phyloP scores from a whole-genome alignment of 2,888 invertebrate species.

The Meganola albula region DNA sequence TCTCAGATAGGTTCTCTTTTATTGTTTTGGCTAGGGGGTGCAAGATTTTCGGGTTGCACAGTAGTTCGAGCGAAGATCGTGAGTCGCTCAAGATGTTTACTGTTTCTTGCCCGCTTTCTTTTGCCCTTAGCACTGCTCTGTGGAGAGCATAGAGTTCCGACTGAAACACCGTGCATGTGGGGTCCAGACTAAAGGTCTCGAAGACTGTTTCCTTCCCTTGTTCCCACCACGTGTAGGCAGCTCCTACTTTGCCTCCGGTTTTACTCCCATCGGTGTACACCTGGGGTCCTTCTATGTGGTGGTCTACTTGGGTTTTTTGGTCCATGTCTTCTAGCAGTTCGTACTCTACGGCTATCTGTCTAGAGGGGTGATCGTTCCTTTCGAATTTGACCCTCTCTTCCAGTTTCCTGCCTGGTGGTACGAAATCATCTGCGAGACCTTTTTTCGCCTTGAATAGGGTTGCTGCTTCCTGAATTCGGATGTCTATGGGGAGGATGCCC shows the following conservation, averaged over 20 bases:
- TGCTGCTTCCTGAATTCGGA: neutral
- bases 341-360: neutral
- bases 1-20: neutral
- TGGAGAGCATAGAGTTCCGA: slow-evolving; percentile 2
- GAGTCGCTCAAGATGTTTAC: slow-evolving; percentile 5
- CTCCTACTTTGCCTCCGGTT: slow-evolving; percentile 1
- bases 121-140: neutral
- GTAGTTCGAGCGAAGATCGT: slow-evolving; percentile 8
- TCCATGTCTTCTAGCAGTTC: slow-evolving; percentile 5
- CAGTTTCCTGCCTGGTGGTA: neutral
- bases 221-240: slow-evolving; percentile 2
- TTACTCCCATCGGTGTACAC: slow-evolving; percentile 9
- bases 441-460: neutral
- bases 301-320: neutral
- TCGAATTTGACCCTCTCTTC: neutral
- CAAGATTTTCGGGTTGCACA: neutral
- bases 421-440: too few species aligned
- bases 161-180: slow-evolving; percentile 2
- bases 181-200: slow-evolving; percentile 1
- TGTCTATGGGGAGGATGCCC: neutral
- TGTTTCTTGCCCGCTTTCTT: neutral
- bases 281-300: slow-evolving; percentile 2
- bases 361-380: slow-evolving; percentile 1
- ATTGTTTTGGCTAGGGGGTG: slow-evolving; percentile 1
- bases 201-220: neutral